These are phyloP conservation scores for Junonia oenone DNA, from an alignment of 2,888 invertebrate species.

Conservation along the genomic window DNA sequence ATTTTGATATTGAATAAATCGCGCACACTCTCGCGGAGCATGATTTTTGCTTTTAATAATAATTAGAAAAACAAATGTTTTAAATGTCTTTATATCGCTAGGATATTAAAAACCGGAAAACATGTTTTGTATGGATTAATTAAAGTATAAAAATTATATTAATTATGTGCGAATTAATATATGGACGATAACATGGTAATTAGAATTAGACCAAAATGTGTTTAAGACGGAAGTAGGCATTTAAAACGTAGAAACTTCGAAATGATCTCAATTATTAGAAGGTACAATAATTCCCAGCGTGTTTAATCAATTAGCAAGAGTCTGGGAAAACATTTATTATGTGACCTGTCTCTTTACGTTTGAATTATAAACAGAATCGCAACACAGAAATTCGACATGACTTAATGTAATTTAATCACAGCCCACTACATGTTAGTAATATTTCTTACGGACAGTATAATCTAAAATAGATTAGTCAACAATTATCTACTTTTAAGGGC, in stretches of 20 bases:
- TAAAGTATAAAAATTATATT: too few relatives aligned
- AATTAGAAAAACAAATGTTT: too few relatives aligned
- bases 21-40: not conserved
- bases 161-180: not conserved
- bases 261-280: not conserved
- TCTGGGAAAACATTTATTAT: conserved; percentile 16
- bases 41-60: not conserved
- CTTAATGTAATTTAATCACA: conserved; percentile 22
- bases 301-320: conserved; percentile 18
- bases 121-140: not conserved
- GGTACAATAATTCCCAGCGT: not conserved
- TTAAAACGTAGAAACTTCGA: too few relatives aligned
- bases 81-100: too few relatives aligned
- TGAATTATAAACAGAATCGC: conserved; percentile 20
- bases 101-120: too few relatives aligned
- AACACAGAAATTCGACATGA: conserved; percentile 15
- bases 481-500: conserved; percentile 25
- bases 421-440: conserved; percentile 24
- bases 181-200: not conserved
- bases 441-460: conserved; percentile 27
- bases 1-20: conserved; percentile 11
- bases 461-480: conserved; percentile 31
- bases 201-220: not conserved
- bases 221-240: not conserved
- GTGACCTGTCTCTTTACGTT: conserved; percentile 10